Conservation (phyloP, 2,888 invertebrate species). For the Phalangium opilio region DNA sequence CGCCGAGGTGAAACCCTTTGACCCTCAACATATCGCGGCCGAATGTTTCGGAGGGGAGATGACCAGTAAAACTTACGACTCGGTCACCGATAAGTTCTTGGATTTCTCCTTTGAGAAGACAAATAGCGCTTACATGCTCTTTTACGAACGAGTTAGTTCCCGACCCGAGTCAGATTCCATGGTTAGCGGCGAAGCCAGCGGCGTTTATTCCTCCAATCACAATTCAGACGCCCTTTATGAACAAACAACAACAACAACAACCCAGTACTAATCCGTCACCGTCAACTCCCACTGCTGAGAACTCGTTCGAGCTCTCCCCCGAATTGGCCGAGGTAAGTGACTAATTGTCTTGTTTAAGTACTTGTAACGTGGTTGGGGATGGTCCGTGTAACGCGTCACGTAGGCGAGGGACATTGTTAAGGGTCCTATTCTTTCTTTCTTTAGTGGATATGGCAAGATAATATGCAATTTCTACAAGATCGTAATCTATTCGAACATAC, state of each 20-base stretch:
- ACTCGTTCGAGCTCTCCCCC: slow-evolving; percentile 12
- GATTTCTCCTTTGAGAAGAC: slow-evolving; percentile 96
- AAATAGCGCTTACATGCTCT: slow-evolving; percentile 92
- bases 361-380: no score
- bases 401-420: no score
- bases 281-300: background rate
- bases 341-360: no score
- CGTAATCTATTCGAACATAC: slow-evolving; percentile 92
- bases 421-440: background rate
- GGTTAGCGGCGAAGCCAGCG: background rate
- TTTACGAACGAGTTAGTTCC: slow-evolving; percentile 55
- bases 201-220: no score
- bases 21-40: slow-evolving; percentile 81
- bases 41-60: slow-evolving; percentile 97
- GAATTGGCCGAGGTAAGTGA: slow-evolving; percentile 17
- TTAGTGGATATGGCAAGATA: slow-evolving; percentile 93
- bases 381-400: no score
- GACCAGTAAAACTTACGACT: slow-evolving; percentile 93
- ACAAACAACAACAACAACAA: no score
- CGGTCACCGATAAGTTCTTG: slow-evolving; percentile 91
- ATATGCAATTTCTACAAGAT: slow-evolving; percentile 85
- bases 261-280: background rate
- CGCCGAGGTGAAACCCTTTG: slow-evolving; percentile 85
- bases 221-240: background rate
- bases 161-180: background rate